phyloP scores from a whole-genome alignment of 64 coral and sea anemone species.

The Dendrophyllia cribrosa region DNA sequence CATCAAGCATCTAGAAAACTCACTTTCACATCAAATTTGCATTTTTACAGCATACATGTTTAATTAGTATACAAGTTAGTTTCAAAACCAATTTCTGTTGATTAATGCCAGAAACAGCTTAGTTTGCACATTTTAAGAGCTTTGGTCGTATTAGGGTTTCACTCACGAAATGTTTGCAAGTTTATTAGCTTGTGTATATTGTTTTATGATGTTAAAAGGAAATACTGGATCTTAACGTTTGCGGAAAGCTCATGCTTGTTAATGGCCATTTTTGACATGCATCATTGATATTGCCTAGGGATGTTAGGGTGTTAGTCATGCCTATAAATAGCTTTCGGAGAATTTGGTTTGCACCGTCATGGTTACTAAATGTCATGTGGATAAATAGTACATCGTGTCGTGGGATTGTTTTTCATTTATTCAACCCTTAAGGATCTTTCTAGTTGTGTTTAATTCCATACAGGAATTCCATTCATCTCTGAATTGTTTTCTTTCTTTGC shows the following conservation, averaged over 20 bases:
- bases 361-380: not conserved
- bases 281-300: conserved; percentile 13
- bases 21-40: not conserved
- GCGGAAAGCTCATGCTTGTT: not conserved
- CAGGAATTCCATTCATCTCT: not conserved
- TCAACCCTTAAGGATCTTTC: not conserved
- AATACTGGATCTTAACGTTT: not conserved
- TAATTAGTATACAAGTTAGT: not conserved
- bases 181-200: conserved; percentile 8
- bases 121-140: not conserved
- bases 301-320: not conserved
- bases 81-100: not conserved
- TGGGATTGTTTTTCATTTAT: not conserved
- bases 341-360: conserved; percentile 10
- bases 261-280: conserved; percentile 6
- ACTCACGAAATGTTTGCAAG: not conserved
- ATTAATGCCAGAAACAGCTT: not conserved
- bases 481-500: not conserved
- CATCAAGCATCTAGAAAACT: not conserved
- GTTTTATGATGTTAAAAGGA: not conserved
- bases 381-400: not conserved
- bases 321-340: not conserved
- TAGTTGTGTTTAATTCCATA: not conserved
- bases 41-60: conserved; percentile 9
- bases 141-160: not conserved